Conservation (phyloP, 2,113 vertebrate species). For the Galemys pyrenaicus region DNA sequence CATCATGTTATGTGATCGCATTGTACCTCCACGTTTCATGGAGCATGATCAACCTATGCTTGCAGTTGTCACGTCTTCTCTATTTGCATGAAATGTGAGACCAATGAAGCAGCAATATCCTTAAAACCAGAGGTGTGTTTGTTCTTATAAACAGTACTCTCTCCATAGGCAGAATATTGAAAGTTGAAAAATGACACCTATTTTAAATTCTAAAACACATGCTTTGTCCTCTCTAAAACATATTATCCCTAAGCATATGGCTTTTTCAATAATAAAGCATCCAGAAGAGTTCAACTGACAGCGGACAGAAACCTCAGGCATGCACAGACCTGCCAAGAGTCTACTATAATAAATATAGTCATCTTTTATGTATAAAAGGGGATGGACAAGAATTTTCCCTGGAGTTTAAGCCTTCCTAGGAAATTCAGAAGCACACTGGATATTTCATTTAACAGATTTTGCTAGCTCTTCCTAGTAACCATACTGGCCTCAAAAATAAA, state of each 20-base stretch:
- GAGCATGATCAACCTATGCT: not conserved
- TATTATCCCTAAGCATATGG: not conserved
- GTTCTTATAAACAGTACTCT: not conserved
- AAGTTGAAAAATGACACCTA: conserved; percentile 23
- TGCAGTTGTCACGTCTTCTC: not conserved
- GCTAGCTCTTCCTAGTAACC: not conserved
- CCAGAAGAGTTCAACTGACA: not conserved
- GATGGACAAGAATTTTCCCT: not conserved
- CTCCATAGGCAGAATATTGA: not conserved
- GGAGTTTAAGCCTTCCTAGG: not conserved
- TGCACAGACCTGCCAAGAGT: not conserved
- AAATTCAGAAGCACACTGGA: not conserved
- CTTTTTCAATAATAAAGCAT: not conserved
- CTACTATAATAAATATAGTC: not conserved
- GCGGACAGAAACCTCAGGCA: not conserved
- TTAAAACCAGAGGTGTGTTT: not conserved
- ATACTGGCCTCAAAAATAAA: not conserved
- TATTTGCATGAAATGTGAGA: not conserved
- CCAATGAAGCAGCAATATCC: not conserved
- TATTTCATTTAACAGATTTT: not conserved
- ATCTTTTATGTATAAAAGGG: conserved; percentile 15
- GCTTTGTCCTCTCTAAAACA: not conserved
- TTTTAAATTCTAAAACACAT: conserved; percentile 18
- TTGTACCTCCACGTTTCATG: not conserved
- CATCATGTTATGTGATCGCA: not conserved